Percentiles rank a stretch among this genome's conserved stretches.
These are phyloP conservation scores for Asobara japonica DNA, from an alignment of 1,140 invertebrate genomes.

Conservation along the genomic window DNA sequence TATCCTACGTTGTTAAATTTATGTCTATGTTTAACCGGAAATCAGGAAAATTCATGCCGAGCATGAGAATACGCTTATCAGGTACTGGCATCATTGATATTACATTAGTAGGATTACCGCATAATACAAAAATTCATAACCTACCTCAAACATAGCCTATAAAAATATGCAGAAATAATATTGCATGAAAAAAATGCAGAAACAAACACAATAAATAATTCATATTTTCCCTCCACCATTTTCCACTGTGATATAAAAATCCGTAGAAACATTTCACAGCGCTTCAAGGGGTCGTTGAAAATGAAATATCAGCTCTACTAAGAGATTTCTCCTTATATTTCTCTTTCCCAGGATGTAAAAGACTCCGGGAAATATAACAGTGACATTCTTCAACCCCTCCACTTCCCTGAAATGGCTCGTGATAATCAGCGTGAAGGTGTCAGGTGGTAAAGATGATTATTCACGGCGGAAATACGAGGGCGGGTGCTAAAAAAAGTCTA, in stretches of 20 bases:
- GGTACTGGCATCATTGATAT: not conserved
- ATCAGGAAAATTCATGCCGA: not conserved
- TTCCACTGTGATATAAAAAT: not conserved
- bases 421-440: not conserved
- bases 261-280: not conserved
- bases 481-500: not conserved
- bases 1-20: not conserved
- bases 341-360: not conserved
- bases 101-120: no score
- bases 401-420: not conserved
- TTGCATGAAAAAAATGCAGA: no score
- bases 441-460: conserved; percentile 3
- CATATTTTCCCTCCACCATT: not conserved
- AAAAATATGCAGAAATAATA: no score
- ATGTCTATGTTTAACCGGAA: not conserved
- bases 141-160: no score
- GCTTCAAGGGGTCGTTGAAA: not conserved
- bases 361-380: not conserved
- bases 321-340: not conserved
- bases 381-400: conserved; percentile 2
- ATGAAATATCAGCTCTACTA: not conserved
- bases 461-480: not conserved
- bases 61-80: not conserved
- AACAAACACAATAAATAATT: not conserved
- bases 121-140: no score